phyloP scores from a whole-genome alignment of 2,888 invertebrate genomes.

The Drosophila cognata region DNA sequence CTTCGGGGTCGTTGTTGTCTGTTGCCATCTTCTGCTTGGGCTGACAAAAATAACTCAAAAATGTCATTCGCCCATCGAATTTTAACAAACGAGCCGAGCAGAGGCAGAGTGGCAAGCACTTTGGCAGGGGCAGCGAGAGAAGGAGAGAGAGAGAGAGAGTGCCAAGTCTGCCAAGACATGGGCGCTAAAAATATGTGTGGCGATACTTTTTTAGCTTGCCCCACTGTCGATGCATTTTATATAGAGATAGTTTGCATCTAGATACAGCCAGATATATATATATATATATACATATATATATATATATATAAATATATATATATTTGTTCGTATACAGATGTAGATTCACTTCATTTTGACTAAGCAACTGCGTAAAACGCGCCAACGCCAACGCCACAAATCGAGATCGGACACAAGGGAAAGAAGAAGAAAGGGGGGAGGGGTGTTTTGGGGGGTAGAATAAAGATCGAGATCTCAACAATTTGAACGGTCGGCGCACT shows the following conservation, averaged over 20 bases:
- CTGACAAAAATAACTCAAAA: slow-evolving; percentile 82
- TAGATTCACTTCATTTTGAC: slow-evolving; percentile 64
- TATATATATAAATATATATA: slow-evolving; percentile 6
- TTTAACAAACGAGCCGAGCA: slow-evolving; percentile 77
- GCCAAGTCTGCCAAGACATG: slow-evolving; percentile 55
- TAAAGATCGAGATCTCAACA: slow-evolving; percentile 49
- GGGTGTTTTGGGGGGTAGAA: neutral
- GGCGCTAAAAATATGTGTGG: slow-evolving; percentile 76
- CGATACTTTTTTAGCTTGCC: slow-evolving; percentile 70
- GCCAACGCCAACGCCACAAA: slow-evolving; percentile 73
- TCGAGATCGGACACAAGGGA: slow-evolving; percentile 29
- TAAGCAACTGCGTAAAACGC: slow-evolving; percentile 79
- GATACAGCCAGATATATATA: slow-evolving; percentile 37
- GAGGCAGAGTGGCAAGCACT: slow-evolving; percentile 2
- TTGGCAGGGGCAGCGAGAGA: neutral
- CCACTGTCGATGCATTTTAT: slow-evolving; percentile 74
- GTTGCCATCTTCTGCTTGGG: slow-evolving; percentile 43
- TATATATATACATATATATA: slow-evolving; percentile 21
- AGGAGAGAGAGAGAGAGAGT: slow-evolving; percentile 3
- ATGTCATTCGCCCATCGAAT: slow-evolving; percentile 83
- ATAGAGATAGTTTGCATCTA: slow-evolving; percentile 64
- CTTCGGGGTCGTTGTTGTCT: slow-evolving; percentile 34
- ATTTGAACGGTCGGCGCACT: slow-evolving; percentile 42
- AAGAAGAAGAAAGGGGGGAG: neutral
- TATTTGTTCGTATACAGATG: slow-evolving; percentile 18